Evolutionary conservation across 1,140 invertebrate species (phyloP).

Genomic region (Philopotamus ludificatus): DNA sequence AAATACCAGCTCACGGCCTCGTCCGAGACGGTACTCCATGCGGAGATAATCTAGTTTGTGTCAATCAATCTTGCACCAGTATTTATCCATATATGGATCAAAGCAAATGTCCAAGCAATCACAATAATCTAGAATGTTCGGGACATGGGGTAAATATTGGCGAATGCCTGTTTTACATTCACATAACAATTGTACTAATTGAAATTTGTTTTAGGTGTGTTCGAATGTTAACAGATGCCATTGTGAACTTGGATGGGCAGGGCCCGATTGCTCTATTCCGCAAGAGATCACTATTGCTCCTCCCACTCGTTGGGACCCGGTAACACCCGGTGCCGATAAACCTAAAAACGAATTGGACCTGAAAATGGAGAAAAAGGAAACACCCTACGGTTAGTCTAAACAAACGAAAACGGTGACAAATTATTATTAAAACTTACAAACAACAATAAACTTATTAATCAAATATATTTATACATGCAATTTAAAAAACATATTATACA

Average conservation of each 20-base stretch:
- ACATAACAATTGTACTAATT: no score
- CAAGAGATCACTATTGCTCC: slow-evolving; percentile 63
- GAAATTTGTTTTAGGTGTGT: no score
- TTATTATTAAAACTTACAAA: no score
- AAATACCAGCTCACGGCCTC: slow-evolving; percentile 71
- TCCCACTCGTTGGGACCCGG: slow-evolving; percentile 49
- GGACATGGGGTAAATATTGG: slow-evolving; percentile 79
- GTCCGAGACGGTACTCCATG: slow-evolving; percentile 90
- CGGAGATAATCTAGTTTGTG: slow-evolving; percentile 85
- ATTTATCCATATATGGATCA: slow-evolving; percentile 79
- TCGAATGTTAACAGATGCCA: slow-evolving; percentile 91
- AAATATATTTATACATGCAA: not conserved
- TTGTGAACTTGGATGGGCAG: slow-evolving; percentile 86
- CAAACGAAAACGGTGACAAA: no score
- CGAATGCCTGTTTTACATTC: not conserved
- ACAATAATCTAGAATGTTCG: slow-evolving; percentile 86
- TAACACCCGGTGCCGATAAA: slow-evolving; percentile 42
- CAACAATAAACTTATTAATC: not conserved
- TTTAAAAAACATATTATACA: not conserved
- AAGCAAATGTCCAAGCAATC: slow-evolving; percentile 85
- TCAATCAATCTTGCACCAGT: slow-evolving; percentile 88
- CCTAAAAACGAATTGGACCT: slow-evolving; percentile 60
- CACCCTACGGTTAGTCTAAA: slow-evolving; percentile 77
- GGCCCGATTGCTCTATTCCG: slow-evolving; percentile 82
- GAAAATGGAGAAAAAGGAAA: slow-evolving; percentile 81